Evolutionary conservation across 2,797 vertebrate genomes (phyloP), one percentile per base, ranked within the genome.

Genomic region (Acestrorhynchus altus): DNA sequence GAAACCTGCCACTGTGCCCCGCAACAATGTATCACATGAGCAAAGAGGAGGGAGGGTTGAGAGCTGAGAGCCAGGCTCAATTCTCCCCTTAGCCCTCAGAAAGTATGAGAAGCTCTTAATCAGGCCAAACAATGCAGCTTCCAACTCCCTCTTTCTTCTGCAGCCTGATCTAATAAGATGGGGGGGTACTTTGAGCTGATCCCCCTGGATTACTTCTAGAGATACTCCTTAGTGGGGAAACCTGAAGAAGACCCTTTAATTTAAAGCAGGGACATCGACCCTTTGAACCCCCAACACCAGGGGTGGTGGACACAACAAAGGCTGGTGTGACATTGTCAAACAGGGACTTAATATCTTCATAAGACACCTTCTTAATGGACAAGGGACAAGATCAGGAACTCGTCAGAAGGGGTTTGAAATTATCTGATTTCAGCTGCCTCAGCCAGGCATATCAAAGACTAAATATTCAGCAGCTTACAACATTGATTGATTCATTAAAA

Each of bases 61-160:
- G 66, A 51, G 67, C 68, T 28, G 47, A 87, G 60, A 78, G 78
- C 77, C 42, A 76, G 74, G 60, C 78, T 78, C 72, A 83, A 84
- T 66, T 8, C 66, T 78, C 49, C 77, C 79, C 84, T 80, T 78
- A 88, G 80, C 82, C 85, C 87, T 90, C 88, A 88, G 88, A 90
- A 88, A 91, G 80, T 84, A 89, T 59, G 74, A 92, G 91, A 91
- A 91, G 88, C 91, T 93, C 92, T 94, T 94, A 92, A 93, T 92
- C 91, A 91, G 88, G 84, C 87, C 90, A 90, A 92, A 93, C 92
- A 92, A 93, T 91, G 89, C 84, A 86, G 85, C 81, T 90, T 88
- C 87, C 83, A 81, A 85, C 85, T 90, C 88, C 87, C 77, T 86
- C 89, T 88, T 83, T 84, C 72, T 86, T 77, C 85, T 65, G 82